Base-by-base conservation (phyloP, 1,140 invertebrate species). In the Periplaneta americana region DNA sequence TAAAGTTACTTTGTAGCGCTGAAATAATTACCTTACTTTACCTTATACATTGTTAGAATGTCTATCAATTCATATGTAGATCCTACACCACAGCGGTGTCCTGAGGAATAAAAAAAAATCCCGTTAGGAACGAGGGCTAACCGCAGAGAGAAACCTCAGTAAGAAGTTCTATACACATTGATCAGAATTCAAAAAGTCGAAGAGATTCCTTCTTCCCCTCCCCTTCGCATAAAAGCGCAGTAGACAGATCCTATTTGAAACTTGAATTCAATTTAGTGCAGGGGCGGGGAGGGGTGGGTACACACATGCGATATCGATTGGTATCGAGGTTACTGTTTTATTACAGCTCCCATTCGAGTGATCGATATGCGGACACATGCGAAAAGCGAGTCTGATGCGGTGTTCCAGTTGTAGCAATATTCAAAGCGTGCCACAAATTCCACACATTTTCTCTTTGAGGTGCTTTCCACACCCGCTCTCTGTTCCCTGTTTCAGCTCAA, bases 381-480 rank as follows among this genome's bases (percentile, higher is more conserved):
- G 48, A 66, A 66, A 66, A 66, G 48, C 22, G n/a, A 66, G 48
- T 66, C 28, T 22, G 48, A 66, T 66, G 6, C 28, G 22, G 22
- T 66, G 22, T 66, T 66, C 48, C n/a, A 66, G 22, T 66, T 66
- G 76, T 28, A 36, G 76, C 76, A 78, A 78, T 78, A 78, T 78
- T 78, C 76, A 78, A 78, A 78, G 76, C 76, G 28, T 36, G 35
- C 76, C 76, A 39, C 76, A 78, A 78, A 78, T 78, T 78, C 76
- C 76, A 28, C 76, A 32, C 76, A 78, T 78, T 78, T 78, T 39
- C 76, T 39, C 76, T 78, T 78, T 78, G 76, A 78, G 34, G 76
- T 0, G 34, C n/a, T 36, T 28, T 34, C 32, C 75, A 75, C 48
- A 66, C 48, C 48, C 48, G 48, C 11, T 22, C 39, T 66, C 22